Percentiles rank a stretch among this genome's conserved stretches.
Conservation (phyloP, 2,113 vertebrate genomes). For the Hypanus sabinus region DNA sequence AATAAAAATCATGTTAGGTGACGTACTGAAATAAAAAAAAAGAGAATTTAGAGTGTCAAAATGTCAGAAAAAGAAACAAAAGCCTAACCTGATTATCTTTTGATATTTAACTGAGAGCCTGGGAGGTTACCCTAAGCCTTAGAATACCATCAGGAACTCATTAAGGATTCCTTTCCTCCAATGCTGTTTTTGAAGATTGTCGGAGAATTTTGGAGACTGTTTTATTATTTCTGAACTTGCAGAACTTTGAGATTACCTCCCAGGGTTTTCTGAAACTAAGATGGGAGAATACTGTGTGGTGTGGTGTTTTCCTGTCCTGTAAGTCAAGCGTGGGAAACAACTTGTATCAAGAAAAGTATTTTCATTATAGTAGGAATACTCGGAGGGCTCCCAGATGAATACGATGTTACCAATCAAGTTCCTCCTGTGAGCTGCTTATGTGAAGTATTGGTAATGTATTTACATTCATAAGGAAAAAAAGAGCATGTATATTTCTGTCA, state of each 20-base stretch:
- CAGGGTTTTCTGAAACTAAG: background rate
- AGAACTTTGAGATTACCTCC: background rate
- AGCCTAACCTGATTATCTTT: background rate
- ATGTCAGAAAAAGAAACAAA: background rate
- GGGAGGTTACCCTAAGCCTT: background rate
- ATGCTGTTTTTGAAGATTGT: background rate
- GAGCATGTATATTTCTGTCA: background rate
- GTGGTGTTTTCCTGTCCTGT: background rate
- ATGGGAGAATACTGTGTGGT: background rate
- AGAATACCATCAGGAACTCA: background rate
- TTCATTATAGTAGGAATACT: background rate
- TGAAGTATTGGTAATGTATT: background rate
- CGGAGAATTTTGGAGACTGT: background rate
- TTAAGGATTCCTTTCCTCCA: background rate
- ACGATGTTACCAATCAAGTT: background rate
- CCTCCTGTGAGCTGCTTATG: background rate
- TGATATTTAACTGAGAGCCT: background rate
- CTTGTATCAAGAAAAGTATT: background rate
- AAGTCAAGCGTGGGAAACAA: conserved; percentile 10
- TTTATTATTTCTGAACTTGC: conserved; percentile 15
- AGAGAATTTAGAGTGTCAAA: background rate
- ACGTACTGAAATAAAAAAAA: background rate
- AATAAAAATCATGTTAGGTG: background rate
- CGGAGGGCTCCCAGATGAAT: background rate
- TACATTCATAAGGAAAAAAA: background rate